Evolutionary conservation across 2,113 vertebrate species (phyloP), one percentile per base, ranked within the genome.

Genomic region (Grammomys dolichurus): DNA sequence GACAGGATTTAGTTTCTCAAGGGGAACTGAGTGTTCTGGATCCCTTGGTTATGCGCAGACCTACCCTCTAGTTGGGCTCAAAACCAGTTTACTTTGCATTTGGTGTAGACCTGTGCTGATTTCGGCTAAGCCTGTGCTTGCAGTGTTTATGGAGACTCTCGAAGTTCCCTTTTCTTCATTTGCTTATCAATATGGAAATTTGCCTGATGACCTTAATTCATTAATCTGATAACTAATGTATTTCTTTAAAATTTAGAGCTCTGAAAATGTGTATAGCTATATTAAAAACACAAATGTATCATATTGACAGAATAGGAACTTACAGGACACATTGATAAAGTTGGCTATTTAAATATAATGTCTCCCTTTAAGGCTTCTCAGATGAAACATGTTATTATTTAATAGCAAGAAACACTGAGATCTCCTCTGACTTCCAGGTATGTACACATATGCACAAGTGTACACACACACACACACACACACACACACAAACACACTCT

Each of bases 181-280:
- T 91, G 58, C 56, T 81, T 92, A 80, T 67, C 85, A 51, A 54
- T 72, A 24, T 13, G 20, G 36, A 90, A 73, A 70, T 95, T 67
- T 95, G 1, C 36, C 90, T 93, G 78, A 73, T 5, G 91, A 92
- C 54, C 11, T 51, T 31, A 63, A 69, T 95, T 95, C 11, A 75
- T 95, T 69, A 60, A n/a, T 75, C 12, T 5, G 78, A 46, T 91
- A 92, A 28, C 5, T 81, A 13, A 67, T 51, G 33, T 69, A 87
- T 93, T 54, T 73, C 87, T 85, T 54, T 12, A 76, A 90, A 92
- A 78, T 19, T 13, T 73, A 70, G 87, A 31, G 20, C 67, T 89
- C 31, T 90, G 75, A 88, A 87, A 90, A 72, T 90, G 20, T 75
- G 46, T 75, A 13, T 75, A 48, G 56, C 19, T 75, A 33, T 73